phyloP scores from a whole-genome alignment of 1,140 invertebrate species.

The Papilio aristodemus region DNA sequence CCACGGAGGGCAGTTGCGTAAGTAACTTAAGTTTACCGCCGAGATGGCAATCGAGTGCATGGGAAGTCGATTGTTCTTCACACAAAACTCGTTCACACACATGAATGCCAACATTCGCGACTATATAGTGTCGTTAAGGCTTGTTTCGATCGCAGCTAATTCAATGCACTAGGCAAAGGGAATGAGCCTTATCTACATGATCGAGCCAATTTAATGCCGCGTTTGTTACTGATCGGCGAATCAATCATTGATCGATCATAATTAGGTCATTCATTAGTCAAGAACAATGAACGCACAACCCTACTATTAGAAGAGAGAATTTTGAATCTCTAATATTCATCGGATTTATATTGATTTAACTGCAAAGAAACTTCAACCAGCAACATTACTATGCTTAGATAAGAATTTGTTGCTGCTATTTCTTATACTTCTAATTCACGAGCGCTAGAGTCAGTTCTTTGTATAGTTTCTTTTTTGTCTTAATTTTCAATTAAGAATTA shows the following conservation, averaged over 20 bases:
- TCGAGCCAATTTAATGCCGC: conserved; percentile 15
- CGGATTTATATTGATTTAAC: neutral
- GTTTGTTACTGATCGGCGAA: conserved; percentile 19
- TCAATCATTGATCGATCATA: neutral
- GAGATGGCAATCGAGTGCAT: conserved; percentile 73
- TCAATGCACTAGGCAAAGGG: conserved; percentile 36
- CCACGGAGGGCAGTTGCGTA: conserved; percentile 54
- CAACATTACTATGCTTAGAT: no score
- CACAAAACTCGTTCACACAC: conserved; percentile 70
- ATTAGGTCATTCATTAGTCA: neutral
- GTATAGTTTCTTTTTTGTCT: no score
- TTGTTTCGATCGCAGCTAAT: conserved; percentile 56
- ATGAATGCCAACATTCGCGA: conserved; percentile 63
- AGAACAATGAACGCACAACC: neutral
- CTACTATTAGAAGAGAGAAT: neutral
- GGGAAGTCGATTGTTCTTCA: conserved; percentile 67
- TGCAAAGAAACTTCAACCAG: no score
- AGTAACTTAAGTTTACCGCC: conserved; percentile 57
- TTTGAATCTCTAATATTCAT: neutral
- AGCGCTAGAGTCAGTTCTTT: no score
- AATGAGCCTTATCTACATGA: conserved; percentile 22
- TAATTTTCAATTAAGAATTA: no score
- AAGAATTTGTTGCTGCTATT: no score
- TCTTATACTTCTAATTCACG: no score
- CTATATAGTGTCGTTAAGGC: conserved; percentile 52